Evolutionary conservation across 2,113 vertebrate genomes (phyloP).

Genomic region (Pseudonaja textilis): DNA sequence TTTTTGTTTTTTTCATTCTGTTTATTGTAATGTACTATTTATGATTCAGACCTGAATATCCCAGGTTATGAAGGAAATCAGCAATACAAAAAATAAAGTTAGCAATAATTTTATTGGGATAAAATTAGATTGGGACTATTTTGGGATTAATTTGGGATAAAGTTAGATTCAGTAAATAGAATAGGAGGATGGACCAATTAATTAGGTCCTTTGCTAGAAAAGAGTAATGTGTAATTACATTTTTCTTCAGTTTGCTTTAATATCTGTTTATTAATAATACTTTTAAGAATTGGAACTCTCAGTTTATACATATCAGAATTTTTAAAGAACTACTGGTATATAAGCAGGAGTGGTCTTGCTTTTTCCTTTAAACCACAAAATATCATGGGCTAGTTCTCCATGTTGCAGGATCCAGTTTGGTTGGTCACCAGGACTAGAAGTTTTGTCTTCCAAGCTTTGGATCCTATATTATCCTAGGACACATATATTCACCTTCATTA

Average conservation of each 20-base stretch:
- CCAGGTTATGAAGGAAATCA: not conserved
- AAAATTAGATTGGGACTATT: not conserved
- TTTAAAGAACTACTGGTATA: not conserved
- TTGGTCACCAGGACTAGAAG: too few species aligned
- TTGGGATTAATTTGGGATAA: not conserved
- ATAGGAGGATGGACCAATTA: not conserved
- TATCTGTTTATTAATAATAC: not conserved
- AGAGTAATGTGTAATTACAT: not conserved
- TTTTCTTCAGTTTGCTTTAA: not conserved
- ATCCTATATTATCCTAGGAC: too few species aligned
- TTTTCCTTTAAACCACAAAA: not conserved
- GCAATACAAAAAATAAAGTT: not conserved
- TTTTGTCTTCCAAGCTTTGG: too few species aligned
- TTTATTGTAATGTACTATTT: fast-evolving
- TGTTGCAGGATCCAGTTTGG: not conserved
- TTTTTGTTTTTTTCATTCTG: fast-evolving
- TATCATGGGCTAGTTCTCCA: not conserved
- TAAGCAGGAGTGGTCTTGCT: not conserved
- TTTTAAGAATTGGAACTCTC: not conserved
- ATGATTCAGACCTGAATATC: not conserved
- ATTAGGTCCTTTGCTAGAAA: not conserved
- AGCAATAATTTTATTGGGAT: too few species aligned
- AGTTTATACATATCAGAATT: not conserved
- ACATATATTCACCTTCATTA: too few species aligned
- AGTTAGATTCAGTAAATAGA: not conserved